phyloP scores from a whole-genome alignment of 2,797 vertebrate genomes.

The Emydoidea blandingii region DNA sequence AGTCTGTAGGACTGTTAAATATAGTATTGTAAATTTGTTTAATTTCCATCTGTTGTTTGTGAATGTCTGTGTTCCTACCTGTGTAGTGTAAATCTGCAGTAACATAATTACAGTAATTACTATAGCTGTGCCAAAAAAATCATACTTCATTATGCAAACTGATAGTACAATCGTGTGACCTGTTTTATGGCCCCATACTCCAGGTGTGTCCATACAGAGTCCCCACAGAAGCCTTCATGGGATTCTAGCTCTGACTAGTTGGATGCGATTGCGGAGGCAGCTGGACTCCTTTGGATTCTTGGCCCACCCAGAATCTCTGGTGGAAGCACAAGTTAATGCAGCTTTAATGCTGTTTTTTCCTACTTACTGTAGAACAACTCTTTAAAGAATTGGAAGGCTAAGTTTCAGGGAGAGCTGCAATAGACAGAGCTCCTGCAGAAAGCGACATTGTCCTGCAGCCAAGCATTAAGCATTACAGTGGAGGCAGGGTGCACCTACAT shows the following conservation, averaged over 20 bases:
- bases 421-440: accelerated
- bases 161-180: background rate
- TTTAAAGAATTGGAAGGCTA: background rate
- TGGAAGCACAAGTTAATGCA: background rate
- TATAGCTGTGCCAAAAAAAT: slow-evolving; percentile 38
- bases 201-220: background rate
- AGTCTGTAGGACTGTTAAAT: background rate
- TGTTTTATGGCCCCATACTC: background rate
- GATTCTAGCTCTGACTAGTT: background rate
- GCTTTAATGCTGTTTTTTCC: background rate
- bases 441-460: too few relatives aligned
- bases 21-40: slow-evolving; percentile 39
- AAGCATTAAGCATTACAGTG: background rate
- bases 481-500: background rate
- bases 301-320: background rate
- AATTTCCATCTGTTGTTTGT: slow-evolving; percentile 58
- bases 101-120: background rate
- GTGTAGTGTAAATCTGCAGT: slow-evolving; percentile 20
- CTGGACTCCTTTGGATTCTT: background rate
- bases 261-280: background rate
- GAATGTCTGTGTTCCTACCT: slow-evolving; percentile 48
- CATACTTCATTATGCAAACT: slow-evolving; percentile 34
- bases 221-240: background rate
- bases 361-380: background rate
- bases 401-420: background rate